Evolutionary conservation across 35 echinoderm and acorn worm species (phyloP).

Genomic region (Diadema setosum): DNA sequence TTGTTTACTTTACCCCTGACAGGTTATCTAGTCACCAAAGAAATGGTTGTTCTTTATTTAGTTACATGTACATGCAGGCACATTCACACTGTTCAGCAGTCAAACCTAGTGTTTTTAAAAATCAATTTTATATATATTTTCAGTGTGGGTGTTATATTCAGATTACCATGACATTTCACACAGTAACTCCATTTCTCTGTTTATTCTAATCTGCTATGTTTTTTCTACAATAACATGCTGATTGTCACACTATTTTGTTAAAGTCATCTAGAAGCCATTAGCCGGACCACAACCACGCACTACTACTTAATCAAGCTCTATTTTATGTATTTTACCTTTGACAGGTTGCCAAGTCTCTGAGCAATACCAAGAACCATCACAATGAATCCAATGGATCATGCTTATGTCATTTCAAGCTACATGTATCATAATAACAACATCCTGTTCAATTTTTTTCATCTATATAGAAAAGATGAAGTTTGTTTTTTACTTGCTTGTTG

Average conservation of each 20-base stretch:
- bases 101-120: not conserved
- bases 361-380: not conserved
- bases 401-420: not conserved
- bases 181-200: not conserved
- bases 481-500: conserved; percentile 9
- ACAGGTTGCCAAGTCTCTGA: too few species aligned
- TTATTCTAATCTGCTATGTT: not conserved
- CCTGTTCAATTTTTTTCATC: not conserved
- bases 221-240: not conserved
- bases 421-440: not conserved
- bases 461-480: not conserved
- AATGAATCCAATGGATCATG: not conserved
- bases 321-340: not conserved
- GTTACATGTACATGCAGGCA: not conserved
- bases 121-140: not conserved
- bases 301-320: not conserved
- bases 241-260: not conserved
- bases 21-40: not conserved
- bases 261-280: not conserved
- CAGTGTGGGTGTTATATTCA: not conserved
- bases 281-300: not conserved
- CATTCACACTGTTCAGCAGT: not conserved
- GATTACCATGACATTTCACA: not conserved
- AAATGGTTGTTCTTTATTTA: not conserved
- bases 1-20: not conserved